Evolutionary conservation across 1,140 invertebrate genomes (phyloP), one percentile per base, ranked within the genome.

Genomic region (Drosophila murphyi): DNA sequence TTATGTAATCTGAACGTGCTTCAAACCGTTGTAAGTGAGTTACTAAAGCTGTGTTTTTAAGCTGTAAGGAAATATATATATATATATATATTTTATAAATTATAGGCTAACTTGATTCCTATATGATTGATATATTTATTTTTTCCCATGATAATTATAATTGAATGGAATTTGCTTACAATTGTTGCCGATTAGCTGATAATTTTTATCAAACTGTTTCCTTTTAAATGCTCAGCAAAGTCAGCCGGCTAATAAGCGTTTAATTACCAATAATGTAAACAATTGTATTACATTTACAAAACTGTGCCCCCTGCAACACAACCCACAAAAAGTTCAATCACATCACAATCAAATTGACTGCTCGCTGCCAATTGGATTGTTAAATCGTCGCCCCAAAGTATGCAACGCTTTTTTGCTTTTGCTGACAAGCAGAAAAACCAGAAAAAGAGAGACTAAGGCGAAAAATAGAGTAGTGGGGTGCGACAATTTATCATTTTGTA

Each of bases 401-500:
- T 88, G 76, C 76, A 70, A 80, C 45, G 60, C 28, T 68, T 64
- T 61, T 54, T 52, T 43, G 0, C 32, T 12, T n/a, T 10, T 48
- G 62, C 32, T 63, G 63, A 77, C 52, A 67, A 41, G 31, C 48
- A 29, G 47, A 61, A 63, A 69, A 20, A 2, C 31, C 32, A 31
- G 39, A n/a, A n/a, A n/a, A n/a, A n/a, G n/a, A 32, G 32, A 10
- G 8, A 10, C 29, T n/a, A n/a, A 54, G 32, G 5, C 50, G 12
- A 20, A n/a, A 43, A 6, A 6, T 43, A 1, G 10, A n/a, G 39
- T 43, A 43, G 39, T n/a, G 39, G 39, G 47, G 64, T 57, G 62
- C 74, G 80, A 60, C 60, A 77, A 88, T 87, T 87, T 87, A 87
- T 87, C 85, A 87, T 83, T 72, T 72, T 74, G 61, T 55, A 62